Conservation (phyloP, 2,888 invertebrate genomes). For the Diploptera punctata region DNA sequence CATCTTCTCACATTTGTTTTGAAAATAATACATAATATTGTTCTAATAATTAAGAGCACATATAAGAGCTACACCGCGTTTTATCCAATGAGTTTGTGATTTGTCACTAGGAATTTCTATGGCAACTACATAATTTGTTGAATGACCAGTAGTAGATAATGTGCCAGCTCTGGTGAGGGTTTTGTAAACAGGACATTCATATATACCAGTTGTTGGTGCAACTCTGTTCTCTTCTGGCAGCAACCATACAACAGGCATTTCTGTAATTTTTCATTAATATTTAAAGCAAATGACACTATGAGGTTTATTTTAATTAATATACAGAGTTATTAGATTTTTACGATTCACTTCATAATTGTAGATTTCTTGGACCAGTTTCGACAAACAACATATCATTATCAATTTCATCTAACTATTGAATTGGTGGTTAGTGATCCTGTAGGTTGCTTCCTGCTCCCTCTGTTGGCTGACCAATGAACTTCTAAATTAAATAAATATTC, state of each 20-base stretch:
- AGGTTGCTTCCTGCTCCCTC: too few relatives aligned
- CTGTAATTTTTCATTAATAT: constrained; percentile 54
- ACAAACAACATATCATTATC: not conserved
- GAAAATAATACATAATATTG: too few relatives aligned
- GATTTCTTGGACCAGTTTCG: too few relatives aligned
- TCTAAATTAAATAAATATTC: too few relatives aligned
- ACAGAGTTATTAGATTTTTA: too few relatives aligned
- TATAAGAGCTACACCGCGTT: constrained; percentile 65
- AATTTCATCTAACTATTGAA: too few relatives aligned
- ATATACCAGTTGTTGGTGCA: constrained; percentile 56
- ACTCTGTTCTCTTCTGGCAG: constrained; percentile 69
- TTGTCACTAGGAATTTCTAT: constrained; percentile 65
- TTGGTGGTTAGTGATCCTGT: too few relatives aligned
- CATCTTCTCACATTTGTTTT: too few relatives aligned
- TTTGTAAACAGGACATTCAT: constrained; percentile 70
- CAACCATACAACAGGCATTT: constrained; percentile 74
- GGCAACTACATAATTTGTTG: constrained; percentile 70
- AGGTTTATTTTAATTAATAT: not conserved
- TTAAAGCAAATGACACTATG: too few relatives aligned
- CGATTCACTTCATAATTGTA: too few relatives aligned
- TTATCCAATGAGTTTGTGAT: constrained; percentile 66
- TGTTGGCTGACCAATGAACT: too few relatives aligned
- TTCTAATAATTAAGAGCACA: constrained; percentile 63
- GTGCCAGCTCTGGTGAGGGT: constrained; percentile 68
- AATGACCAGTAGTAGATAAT: constrained; percentile 72